A percentile compares a stretch with the other conserved stretches of the same genome.
Evolutionary conservation across 1,140 invertebrate genomes (phyloP).

Genomic region (Ruditapes philippinarum): DNA sequence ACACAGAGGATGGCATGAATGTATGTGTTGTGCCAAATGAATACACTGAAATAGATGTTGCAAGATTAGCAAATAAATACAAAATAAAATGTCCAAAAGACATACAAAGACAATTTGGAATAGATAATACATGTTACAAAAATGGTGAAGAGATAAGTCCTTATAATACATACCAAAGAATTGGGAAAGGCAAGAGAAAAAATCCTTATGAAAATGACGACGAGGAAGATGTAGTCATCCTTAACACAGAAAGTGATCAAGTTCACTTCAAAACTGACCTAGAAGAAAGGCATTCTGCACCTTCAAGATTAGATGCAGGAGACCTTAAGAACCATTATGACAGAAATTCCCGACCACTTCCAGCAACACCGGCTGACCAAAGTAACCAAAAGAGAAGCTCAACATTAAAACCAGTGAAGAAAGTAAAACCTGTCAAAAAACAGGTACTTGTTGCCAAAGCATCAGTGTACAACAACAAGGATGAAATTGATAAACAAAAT

Average conservation of each 20-base stretch:
- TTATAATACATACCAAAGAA: slow-evolving; percentile 13
- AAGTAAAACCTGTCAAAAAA: neutral
- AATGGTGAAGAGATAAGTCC: neutral
- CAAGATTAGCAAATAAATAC: slow-evolving; percentile 24
- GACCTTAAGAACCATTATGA: slow-evolving; percentile 21
- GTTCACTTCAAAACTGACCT: slow-evolving; percentile 34
- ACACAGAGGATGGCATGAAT: neutral
- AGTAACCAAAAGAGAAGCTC: slow-evolving; percentile 31
- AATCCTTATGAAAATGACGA: slow-evolving; percentile 61
- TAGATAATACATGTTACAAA: slow-evolving; percentile 1
- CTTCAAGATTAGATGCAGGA: slow-evolving; percentile 45
- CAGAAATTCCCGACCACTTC: slow-evolving; percentile 42
- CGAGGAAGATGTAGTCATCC: slow-evolving; percentile 1
- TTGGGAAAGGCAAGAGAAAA: slow-evolving; percentile 19
- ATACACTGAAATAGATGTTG: slow-evolving; percentile 54
- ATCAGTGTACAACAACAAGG: neutral
- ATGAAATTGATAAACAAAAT: neutral
- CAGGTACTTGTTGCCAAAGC: neutral
- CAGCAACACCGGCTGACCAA: slow-evolving; percentile 6
- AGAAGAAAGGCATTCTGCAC: slow-evolving; percentile 44
- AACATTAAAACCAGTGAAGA: slow-evolving; percentile 38
- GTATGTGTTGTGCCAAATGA: slow-evolving; percentile 28
- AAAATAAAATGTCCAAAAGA: slow-evolving; percentile 4
- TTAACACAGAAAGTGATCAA: neutral
- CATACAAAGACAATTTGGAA: slow-evolving; percentile 36